Evolutionary conservation across 1,140 invertebrate species (phyloP), one percentile per base, ranked within the genome.

Genomic region (Panagrolaimus sp.): DNA sequence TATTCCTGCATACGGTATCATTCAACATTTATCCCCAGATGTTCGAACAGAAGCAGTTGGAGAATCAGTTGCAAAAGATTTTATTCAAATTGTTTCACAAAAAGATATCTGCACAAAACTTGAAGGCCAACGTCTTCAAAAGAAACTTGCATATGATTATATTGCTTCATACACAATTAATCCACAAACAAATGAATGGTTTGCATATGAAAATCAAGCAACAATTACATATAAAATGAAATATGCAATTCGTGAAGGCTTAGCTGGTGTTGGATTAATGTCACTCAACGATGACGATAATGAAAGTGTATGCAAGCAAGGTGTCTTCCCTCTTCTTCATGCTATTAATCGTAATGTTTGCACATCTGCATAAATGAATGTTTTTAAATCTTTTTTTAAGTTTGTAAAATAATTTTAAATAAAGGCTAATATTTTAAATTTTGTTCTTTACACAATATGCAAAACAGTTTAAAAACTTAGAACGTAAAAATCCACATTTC

Each of bases 1-100:
- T 20, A 38, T 70, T 3, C 69, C 69, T 27, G 27, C 70, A 9
- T 70, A 70, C 42, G 69, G 68, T 38, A 72, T 70, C 48, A 31
- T 48, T 13, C 63, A 69, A 53, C 51, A 27, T 11, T 11, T 25
- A 57, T n/a, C 51, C n/a, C 14, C 1, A 25, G 20, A 20, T 13
- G 9, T 20, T 27, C 20, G 51, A 9, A n/a, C n/a, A n/a, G 16
- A 38, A 38, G 20, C 2, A 20, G 20, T 57, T 8, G 13, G 4
- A 9, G n/a, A 57, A n/a, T 20, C 51, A 5, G 20, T 20, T 7
- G 20, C n/a, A 20, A 9, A 27, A 20, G 4, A 20, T 9, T 27
- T 27, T 20, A 25, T 23, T 13, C 9, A 57, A 27, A 13, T 57
- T 20, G 27, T 57, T 27, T 11, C 8, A 11, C 51, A 57, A 57